Conservation (phyloP, 2,113 vertebrate genomes). For the Procapra przewalskii region DNA sequence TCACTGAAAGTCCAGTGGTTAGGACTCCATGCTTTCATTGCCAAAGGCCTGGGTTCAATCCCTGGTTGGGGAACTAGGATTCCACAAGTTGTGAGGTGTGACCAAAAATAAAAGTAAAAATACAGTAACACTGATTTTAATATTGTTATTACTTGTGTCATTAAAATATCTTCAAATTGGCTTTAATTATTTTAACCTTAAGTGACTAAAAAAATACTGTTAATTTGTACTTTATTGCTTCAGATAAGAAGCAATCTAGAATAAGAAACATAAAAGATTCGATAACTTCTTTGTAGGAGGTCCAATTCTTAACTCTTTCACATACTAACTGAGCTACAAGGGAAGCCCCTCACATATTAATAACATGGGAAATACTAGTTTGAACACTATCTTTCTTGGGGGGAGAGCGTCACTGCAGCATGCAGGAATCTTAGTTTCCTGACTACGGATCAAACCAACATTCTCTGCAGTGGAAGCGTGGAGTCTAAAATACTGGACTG, state of each 20-base stretch:
- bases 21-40: neutral
- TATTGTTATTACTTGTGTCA: conserved; percentile 19
- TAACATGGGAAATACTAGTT: neutral
- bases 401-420: neutral
- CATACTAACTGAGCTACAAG: neutral
- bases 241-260: neutral
- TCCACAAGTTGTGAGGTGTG: neutral
- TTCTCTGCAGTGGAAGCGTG: neutral
- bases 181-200: conserved; percentile 25
- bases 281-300: neutral
- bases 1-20: neutral
- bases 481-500: neutral
- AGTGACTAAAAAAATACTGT: neutral
- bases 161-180: neutral
- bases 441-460: neutral
- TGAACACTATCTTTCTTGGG: neutral
- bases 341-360: neutral
- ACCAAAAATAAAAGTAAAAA: neutral
- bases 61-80: neutral
- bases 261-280: neutral
- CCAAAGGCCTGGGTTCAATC: neutral
- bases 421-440: neutral
- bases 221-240: neutral
- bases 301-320: neutral
- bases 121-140: neutral